Evolutionary conservation across 2,797 vertebrate species (phyloP).

Genomic region (Parauchenoglanis punctatus): DNA sequence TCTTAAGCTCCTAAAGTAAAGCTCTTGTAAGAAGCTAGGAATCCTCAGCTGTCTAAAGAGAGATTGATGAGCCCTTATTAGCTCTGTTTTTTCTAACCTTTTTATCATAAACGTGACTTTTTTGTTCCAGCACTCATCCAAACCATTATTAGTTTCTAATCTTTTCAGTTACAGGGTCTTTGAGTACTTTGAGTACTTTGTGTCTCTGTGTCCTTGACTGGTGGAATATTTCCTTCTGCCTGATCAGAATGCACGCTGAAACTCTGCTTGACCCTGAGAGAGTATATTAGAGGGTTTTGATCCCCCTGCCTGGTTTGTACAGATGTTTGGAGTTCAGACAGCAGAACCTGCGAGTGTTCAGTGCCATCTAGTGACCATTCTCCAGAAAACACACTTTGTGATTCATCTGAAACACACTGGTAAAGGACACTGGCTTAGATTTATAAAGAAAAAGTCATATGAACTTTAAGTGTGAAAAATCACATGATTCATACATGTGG

Average conservation of each 20-base stretch:
- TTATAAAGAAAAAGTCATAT: neutral
- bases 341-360: neutral
- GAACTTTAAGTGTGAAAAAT: neutral
- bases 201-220: neutral
- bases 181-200: neutral
- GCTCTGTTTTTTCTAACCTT: neutral
- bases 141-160: neutral
- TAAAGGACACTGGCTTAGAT: neutral
- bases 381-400: neutral
- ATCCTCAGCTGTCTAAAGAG: neutral
- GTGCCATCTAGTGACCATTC: conserved; percentile 14
- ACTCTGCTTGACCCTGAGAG: neutral
- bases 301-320: neutral
- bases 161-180: neutral
- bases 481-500: neutral
- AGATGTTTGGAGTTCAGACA: neutral
- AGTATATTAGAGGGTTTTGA: neutral
- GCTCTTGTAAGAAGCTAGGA: neutral
- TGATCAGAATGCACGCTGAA: neutral
- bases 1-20: neutral
- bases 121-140: no score
- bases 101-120: neutral
- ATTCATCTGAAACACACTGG: no score
- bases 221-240: neutral
- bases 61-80: neutral